phyloP scores from a whole-genome alignment of 64 coral and sea anemone genomes.

The Trachythela sp. region DNA sequence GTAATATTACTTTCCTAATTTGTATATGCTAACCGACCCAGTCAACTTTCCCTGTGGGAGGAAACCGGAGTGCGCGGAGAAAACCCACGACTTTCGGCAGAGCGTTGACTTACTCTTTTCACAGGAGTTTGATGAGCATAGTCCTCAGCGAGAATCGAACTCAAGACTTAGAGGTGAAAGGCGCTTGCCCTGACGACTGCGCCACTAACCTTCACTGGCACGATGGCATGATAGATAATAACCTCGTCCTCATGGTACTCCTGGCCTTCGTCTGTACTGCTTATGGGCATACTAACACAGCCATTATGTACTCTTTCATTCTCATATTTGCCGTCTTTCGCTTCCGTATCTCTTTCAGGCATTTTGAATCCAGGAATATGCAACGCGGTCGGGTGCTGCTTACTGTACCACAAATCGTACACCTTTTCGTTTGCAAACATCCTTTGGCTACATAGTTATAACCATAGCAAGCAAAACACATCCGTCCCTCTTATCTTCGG shows the following conservation, averaged over 20 bases:
- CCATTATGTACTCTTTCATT: not conserved
- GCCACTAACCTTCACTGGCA: constrained; percentile 58
- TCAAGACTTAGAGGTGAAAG: no score
- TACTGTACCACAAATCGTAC: not conserved
- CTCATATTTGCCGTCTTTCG: no score
- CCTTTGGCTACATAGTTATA: not conserved
- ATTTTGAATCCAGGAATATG: constrained; percentile 21
- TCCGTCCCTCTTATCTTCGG: not conserved
- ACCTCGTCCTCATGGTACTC: not conserved
- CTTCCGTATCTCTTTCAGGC: not conserved
- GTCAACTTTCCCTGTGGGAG: no score
- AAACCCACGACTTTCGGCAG: no score
- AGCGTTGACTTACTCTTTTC: no score
- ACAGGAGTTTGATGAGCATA: no score
- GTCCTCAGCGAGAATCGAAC: no score
- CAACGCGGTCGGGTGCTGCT: not conserved
- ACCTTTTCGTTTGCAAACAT: not conserved
- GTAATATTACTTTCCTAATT: no score
- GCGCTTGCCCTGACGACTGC: no score
- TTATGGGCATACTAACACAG: not conserved
- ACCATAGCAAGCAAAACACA: constrained; percentile 29
- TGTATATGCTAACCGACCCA: no score
- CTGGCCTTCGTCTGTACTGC: no score
- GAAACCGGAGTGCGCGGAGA: no score
- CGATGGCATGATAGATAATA: constrained; percentile 36